Percentiles rank a stretch among this genome's conserved stretches.
phyloP scores from a whole-genome alignment of 2,888 invertebrate genomes.

The Gandaritis pyraliata region DNA sequence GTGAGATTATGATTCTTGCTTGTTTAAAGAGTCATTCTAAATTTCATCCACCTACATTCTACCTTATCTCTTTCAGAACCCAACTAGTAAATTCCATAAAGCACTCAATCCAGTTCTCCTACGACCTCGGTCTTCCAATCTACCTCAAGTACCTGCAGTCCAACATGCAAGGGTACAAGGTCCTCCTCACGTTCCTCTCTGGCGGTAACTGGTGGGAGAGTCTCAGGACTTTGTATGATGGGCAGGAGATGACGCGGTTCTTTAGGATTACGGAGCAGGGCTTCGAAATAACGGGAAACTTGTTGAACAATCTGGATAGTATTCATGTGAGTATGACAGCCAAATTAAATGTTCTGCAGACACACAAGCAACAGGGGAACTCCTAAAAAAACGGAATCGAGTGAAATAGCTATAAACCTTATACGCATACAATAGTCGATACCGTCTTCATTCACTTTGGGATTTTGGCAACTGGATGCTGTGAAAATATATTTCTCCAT shows the following conservation, averaged over 20 bases:
- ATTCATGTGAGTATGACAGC: conserved; percentile 66
- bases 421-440: no score
- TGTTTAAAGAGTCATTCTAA: no score
- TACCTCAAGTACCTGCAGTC: conserved; percentile 73
- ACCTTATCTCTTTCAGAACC: conserved; percentile 53
- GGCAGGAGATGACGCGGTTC: conserved; percentile 60
- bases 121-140: conserved; percentile 67
- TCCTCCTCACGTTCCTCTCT: conserved; percentile 66
- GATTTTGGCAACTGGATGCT: no score
- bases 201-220: conserved; percentile 75
- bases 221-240: conserved; percentile 60
- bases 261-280: conserved; percentile 64
- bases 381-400: no score
- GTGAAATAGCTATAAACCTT: no score
- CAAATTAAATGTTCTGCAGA: no score
- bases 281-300: conserved; percentile 65
- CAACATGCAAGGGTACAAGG: conserved; percentile 63
- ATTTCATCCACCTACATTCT: no score
- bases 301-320: conserved; percentile 69
- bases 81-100: conserved; percentile 56
- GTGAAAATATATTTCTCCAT: no score
- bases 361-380: no score
- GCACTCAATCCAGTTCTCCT: conserved; percentile 62
- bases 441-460: no score
- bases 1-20: conserved; percentile 45